phyloP scores from a whole-genome alignment of 2,113 vertebrate species.

The Synchiropus splendidus region DNA sequence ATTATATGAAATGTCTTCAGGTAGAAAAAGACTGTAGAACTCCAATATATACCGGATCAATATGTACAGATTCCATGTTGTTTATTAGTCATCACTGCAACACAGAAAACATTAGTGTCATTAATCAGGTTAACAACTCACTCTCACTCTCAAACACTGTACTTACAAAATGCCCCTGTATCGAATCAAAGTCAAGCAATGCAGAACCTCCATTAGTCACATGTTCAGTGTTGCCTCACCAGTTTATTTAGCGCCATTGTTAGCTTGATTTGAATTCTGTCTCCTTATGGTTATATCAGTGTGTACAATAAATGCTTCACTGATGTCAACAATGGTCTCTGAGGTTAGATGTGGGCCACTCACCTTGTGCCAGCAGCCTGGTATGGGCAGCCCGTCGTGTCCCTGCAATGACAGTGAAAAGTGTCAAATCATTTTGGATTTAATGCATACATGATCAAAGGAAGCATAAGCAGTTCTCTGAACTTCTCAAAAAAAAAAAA shows the following conservation, averaged over 20 bases:
- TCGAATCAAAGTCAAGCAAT: slow-evolving; percentile 39
- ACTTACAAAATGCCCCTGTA: slow-evolving; percentile 52
- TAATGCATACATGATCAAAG: too few species aligned
- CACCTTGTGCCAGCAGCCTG: slow-evolving; percentile 97
- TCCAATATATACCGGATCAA: slow-evolving; percentile 79
- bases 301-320: too few species aligned
- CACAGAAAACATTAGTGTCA: slow-evolving; percentile 26
- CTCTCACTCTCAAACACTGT: slow-evolving; percentile 15
- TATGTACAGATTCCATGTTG: slow-evolving; percentile 79
- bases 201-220: slow-evolving; percentile 2
- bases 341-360: slow-evolving; percentile 8
- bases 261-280: not conserved
- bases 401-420: slow-evolving; percentile 67
- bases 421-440: too few species aligned
- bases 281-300: too few species aligned
- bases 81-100: slow-evolving; percentile 84
- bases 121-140: slow-evolving; percentile 1
- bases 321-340: too few species aligned
- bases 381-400: slow-evolving; percentile 85
- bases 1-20: slow-evolving; percentile 81
- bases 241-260: slow-evolving; percentile 1
- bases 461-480: too few species aligned
- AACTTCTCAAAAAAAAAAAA: too few species aligned
- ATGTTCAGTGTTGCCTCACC: not conserved
- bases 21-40: slow-evolving; percentile 68